Evolutionary conservation across 2,113 vertebrate species (phyloP), one percentile per base, ranked within the genome.

Genomic region (Andinoacara biseriatus): DNA sequence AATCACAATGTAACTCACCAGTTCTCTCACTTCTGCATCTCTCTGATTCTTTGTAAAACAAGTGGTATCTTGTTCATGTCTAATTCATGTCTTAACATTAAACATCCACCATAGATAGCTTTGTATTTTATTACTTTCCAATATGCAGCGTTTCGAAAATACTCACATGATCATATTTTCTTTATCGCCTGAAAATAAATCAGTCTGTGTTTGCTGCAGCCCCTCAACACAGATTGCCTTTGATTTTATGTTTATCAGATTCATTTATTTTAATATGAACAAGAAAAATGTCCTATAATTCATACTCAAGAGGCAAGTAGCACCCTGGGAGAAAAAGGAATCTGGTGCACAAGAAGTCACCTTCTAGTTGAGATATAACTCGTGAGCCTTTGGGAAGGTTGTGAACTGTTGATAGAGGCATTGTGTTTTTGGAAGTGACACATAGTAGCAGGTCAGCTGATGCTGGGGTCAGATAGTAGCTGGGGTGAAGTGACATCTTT

Each of bases 391-490:
- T n/a, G 61, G 22, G 10, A 29, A 74, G 54, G 18, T 58, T 18
- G n/a, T 60, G 75, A 57, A 69, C 59, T n/a, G 15, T 38, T 74
- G 13, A 33, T 49, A 61, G 54, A 43, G 26, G 24, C n/a, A 10
- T 80, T 43, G 9, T 74, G 24, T 58, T 40, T 76, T 63, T 90
- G 14, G 24, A 74, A 58, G 38, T 75, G 86, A 80, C 80, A 49
- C 74, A 69, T 63, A 35, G 62, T 26, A 14, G 35, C 58, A 72
- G 78, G 76, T 88, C 88, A 83, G 43, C 60, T 72, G 80, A 91
- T 82, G 74, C 62, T 69, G 61, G 33, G 52, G 24, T 33, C 46
- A 0, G 83, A 92, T 84, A 83, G 40, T 9, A 15, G 76, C 60
- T 78, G 69, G 43, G 60, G 38, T 65, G 63, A 77, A 81, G 78